Evolutionary conservation across 2,113 vertebrate species (phyloP).

Genomic region (Anoplopoma fimbria): DNA sequence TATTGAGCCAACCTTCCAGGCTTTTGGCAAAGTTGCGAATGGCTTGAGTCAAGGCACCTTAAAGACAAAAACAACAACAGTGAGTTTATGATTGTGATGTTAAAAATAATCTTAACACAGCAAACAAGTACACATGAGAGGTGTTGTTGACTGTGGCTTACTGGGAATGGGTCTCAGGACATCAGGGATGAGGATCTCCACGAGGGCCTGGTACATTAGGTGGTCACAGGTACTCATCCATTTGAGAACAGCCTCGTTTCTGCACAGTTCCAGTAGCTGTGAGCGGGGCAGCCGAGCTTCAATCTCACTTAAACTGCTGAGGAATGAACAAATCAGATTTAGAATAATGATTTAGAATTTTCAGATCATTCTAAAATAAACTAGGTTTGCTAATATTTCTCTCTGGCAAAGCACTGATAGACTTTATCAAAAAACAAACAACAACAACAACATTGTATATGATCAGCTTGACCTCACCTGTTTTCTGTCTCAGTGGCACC

Average conservation of each 20-base stretch:
- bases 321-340: neutral
- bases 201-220: slow-evolving; percentile 96
- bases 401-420: neutral
- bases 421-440: neutral
- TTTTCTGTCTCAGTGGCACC: slow-evolving; percentile 85
- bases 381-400: neutral
- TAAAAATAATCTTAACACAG: neutral
- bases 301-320: slow-evolving; percentile 87
- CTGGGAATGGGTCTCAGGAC: slow-evolving; percentile 98
- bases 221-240: slow-evolving; percentile 99
- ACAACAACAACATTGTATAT: too few species aligned
- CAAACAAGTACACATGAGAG: neutral
- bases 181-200: slow-evolving; percentile 98
- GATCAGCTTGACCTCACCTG: slow-evolving; percentile 71
- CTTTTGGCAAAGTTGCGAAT: slow-evolving; percentile 99
- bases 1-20: slow-evolving; percentile 95
- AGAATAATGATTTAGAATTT: neutral
- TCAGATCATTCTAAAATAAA: neutral
- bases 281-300: slow-evolving; percentile 87
- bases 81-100: neutral
- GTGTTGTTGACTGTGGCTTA: slow-evolving; percentile 78
- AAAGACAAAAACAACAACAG: neutral
- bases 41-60: slow-evolving; percentile 98
- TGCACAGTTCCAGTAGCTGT: slow-evolving; percentile 90
- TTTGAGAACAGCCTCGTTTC: slow-evolving; percentile 89